Evolutionary conservation across 2,797 vertebrate genomes (phyloP).

Genomic region (Hafferia zeledoni): DNA sequence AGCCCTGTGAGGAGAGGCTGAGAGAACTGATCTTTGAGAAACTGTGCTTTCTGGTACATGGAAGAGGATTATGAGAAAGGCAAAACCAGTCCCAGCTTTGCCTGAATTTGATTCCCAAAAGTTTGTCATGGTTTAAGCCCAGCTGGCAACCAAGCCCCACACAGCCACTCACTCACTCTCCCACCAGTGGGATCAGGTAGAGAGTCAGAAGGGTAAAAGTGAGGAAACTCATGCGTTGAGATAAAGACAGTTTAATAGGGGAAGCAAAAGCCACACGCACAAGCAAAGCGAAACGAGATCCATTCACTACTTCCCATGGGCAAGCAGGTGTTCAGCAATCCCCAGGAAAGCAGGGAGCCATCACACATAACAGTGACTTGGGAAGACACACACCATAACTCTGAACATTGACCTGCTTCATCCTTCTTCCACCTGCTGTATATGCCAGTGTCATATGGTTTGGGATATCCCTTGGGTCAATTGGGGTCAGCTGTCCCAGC

Average conservation of each 20-base stretch:
- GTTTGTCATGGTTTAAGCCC: neutral
- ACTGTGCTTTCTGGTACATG: neutral
- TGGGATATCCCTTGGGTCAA: neutral
- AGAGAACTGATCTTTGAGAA: neutral
- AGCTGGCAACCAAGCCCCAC: neutral
- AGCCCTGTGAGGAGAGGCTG: neutral
- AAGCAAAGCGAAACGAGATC: neutral
- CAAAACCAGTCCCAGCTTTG: neutral
- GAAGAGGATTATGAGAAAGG: neutral
- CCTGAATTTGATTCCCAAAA: neutral
- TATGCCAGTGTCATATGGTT: neutral
- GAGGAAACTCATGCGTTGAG: neutral
- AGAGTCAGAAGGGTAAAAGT: neutral
- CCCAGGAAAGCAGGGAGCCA: neutral
- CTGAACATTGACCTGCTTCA: neutral
- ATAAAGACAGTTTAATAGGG: neutral
- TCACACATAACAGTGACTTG: neutral
- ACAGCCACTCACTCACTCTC: neutral
- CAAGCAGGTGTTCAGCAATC: neutral
- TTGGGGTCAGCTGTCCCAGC: neutral
- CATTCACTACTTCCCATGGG: neutral
- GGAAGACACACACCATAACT: neutral
- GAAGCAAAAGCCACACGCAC: neutral
- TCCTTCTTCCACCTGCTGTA: neutral
- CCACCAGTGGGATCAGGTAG: neutral